Conservation (phyloP, 1,140 invertebrate species). For the Conopomorpha cramerella region DNA sequence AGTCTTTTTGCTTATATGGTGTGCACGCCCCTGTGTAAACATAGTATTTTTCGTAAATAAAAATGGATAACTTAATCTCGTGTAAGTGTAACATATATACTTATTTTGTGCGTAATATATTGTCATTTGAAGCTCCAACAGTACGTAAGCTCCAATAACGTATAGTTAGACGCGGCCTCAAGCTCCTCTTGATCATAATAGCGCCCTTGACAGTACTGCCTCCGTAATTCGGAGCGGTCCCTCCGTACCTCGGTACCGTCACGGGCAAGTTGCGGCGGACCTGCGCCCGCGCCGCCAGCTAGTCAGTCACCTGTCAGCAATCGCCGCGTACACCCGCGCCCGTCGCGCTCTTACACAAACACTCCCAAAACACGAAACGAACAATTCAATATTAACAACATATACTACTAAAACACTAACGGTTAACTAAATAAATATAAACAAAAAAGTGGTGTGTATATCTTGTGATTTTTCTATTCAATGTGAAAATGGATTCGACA, state of each 20-base stretch:
- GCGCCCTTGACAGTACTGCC: no score
- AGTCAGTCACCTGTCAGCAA: conserved; percentile 47
- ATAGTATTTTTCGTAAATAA: no score
- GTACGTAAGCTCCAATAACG: no score
- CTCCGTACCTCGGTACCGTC: conserved; percentile 9
- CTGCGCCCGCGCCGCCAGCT: conserved; percentile 9
- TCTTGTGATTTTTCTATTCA: conserved; percentile 6
- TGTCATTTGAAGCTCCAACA: no score
- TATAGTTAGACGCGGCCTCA: no score
- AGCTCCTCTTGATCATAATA: no score
- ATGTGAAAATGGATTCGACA: not conserved
- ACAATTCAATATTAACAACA: conserved; percentile 10
- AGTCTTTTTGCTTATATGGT: no score
- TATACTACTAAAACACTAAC: conserved; percentile 26
- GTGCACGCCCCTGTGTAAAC: no score
- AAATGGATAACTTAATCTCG: no score
- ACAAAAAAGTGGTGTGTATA: conserved; percentile 11
- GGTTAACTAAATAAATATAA: conserved; percentile 14
- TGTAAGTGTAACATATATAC: no score
- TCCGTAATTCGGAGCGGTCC: no score
- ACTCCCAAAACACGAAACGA: conserved; percentile 13
- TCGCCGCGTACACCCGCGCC: conserved; percentile 35
- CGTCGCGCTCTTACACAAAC: conserved; percentile 9
- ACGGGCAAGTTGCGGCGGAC: conserved; percentile 16
- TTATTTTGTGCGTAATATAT: no score